Conservation (phyloP, 1,140 invertebrate species). For the Neuroterus valhalla region DNA sequence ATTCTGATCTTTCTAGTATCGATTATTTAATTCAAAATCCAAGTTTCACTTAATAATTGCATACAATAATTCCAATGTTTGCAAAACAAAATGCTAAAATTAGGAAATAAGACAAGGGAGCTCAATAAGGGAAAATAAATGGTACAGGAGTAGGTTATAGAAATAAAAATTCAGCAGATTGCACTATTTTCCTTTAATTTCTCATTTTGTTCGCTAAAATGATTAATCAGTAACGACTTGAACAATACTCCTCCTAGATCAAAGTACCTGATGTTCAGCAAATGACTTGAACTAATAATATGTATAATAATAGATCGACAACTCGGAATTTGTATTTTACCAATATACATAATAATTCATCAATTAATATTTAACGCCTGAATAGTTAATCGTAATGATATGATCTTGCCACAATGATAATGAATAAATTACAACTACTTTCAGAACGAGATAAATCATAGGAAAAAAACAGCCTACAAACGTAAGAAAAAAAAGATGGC, state of each 20-base stretch:
- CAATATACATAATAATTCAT: slow-evolving; percentile 56
- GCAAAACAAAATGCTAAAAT: too few relatives aligned
- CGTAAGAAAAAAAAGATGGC: neutral
- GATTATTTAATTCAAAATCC: too few relatives aligned
- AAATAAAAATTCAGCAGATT: neutral
- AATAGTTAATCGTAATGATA: slow-evolving; percentile 66
- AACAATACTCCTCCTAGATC: slow-evolving; percentile 45
- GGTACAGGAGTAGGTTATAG: neutral
- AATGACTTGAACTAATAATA: slow-evolving; percentile 48
- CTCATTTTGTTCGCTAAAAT: slow-evolving; percentile 30
- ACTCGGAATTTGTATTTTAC: slow-evolving; percentile 27
- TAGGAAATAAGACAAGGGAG: neutral
- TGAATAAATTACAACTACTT: slow-evolving; percentile 63
- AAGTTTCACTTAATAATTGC: too few relatives aligned
- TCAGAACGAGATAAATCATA: slow-evolving; percentile 43
- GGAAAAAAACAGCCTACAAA: slow-evolving; percentile 38
- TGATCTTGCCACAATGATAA: slow-evolving; percentile 64
- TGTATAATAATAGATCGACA: slow-evolving; percentile 36
- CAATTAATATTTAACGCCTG: slow-evolving; percentile 64
- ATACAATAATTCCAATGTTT: too few relatives aligned
- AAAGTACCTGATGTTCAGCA: slow-evolving; percentile 51
- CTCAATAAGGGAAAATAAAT: neutral
- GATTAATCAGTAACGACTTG: slow-evolving; percentile 41
- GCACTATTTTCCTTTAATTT: slow-evolving; percentile 6
- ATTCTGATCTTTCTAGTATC: too few relatives aligned